These are phyloP conservation scores for Amphimallon solstitiale DNA, from an alignment of 2,888 invertebrate genomes.

Conservation along the genomic window DNA sequence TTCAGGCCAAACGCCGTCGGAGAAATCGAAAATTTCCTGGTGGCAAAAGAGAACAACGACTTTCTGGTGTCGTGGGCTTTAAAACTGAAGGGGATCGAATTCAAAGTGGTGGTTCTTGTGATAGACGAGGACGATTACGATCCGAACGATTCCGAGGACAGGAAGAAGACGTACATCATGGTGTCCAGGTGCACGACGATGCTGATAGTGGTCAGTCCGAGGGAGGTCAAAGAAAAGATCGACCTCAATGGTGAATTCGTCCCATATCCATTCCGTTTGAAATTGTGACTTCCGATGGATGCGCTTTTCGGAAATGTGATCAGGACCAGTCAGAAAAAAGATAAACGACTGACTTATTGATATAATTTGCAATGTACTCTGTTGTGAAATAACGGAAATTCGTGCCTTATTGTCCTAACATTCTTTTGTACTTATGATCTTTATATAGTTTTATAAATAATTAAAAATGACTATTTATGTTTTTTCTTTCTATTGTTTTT, in stretches of 20 bases:
- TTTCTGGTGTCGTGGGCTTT: slow-evolving; percentile 59
- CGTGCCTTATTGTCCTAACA: too few relatives aligned
- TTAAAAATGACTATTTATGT: too few relatives aligned
- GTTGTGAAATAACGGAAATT: too few relatives aligned
- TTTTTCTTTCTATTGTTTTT: too few relatives aligned
- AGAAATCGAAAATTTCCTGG: slow-evolving; percentile 57
- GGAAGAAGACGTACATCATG: slow-evolving; percentile 59
- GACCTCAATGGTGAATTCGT: slow-evolving; percentile 49
- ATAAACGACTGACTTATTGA: too few relatives aligned
- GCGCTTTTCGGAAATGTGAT: neutral
- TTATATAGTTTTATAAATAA: too few relatives aligned
- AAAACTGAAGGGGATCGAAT: slow-evolving; percentile 59
- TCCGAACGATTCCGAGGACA: slow-evolving; percentile 55
- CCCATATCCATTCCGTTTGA: slow-evolving; percentile 53
- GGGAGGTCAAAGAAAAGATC: slow-evolving; percentile 49
- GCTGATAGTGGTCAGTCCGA: slow-evolving; percentile 54
- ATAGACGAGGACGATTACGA: slow-evolving; percentile 60
- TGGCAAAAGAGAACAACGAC: slow-evolving; percentile 51
- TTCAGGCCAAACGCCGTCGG: slow-evolving; percentile 55
- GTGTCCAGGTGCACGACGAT: slow-evolving; percentile 59
- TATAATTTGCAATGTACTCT: too few relatives aligned
- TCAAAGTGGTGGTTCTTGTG: slow-evolving; percentile 58
- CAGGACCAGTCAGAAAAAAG: too few relatives aligned
- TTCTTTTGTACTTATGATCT: too few relatives aligned
- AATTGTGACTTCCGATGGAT: neutral